Conservation (phyloP, 1,140 invertebrate genomes). For the Drosophila grimshawi region DNA sequence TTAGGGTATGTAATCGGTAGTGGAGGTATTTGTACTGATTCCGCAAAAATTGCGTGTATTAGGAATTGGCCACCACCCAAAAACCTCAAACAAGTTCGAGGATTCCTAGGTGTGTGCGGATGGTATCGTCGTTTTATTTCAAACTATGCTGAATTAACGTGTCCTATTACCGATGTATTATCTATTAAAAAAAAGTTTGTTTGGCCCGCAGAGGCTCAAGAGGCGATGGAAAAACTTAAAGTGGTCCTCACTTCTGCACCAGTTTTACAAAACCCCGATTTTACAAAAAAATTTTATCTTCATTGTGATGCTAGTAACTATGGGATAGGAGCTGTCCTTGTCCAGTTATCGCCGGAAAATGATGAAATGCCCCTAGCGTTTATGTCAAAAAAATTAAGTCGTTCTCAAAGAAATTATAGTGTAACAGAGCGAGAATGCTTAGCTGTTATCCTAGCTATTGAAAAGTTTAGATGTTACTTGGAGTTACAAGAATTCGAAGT, state of each 20-base stretch:
- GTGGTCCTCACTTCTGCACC: too few species aligned
- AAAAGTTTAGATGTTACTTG: slow-evolving; percentile 1
- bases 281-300: background rate
- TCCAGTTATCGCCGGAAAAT: background rate
- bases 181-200: background rate
- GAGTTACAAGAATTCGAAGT: too few species aligned
- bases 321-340: background rate
- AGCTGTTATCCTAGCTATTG: background rate
- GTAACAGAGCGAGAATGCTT: background rate
- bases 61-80: background rate
- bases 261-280: too few species aligned
- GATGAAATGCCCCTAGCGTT: background rate
- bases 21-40: slow-evolving; percentile 9
- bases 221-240: too few species aligned
- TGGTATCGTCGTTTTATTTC: slow-evolving; percentile 23
- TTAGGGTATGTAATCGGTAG: slow-evolving; percentile 16
- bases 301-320: background rate
- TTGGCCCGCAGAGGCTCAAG: background rate
- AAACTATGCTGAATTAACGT: slow-evolving; percentile 2
- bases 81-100: slow-evolving; percentile 18
- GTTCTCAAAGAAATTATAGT: background rate
- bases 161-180: background rate
- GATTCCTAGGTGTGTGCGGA: slow-evolving; percentile 6
- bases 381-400: background rate
- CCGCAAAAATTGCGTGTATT: background rate